phyloP scores from a whole-genome alignment of 1,140 invertebrate species.

The Lucilia cuprina region DNA sequence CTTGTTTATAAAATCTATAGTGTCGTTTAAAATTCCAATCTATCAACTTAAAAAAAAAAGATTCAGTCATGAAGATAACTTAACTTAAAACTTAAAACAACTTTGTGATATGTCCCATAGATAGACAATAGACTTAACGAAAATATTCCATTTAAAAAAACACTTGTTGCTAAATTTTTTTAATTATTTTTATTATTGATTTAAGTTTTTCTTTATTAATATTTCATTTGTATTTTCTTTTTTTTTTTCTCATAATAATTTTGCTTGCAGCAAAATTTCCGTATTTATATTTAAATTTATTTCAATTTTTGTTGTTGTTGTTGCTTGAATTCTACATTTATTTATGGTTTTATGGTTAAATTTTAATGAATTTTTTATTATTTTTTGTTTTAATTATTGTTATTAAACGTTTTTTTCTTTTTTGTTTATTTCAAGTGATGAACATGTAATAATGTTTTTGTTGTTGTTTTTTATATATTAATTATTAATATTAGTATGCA shows the following conservation, averaged over 20 bases:
- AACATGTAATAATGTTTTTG: constrained; percentile 13
- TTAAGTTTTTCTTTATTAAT: constrained; percentile 50
- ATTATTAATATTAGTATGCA: constrained; percentile 15
- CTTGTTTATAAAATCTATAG: too few species aligned
- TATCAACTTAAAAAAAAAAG: too few species aligned
- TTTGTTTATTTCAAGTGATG: constrained; percentile 22
- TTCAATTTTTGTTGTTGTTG: constrained; percentile 34
- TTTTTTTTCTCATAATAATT: constrained; percentile 41
- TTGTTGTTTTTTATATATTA: constrained; percentile 21
- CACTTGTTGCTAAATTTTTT: constrained; percentile 40
- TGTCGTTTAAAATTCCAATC: too few species aligned
- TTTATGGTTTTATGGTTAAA: constrained; percentile 16
- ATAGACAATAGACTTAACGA: too few species aligned
- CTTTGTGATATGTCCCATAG: too few species aligned
- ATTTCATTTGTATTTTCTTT: constrained; percentile 33
- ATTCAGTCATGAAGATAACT: too few species aligned
- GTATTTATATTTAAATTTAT: constrained; percentile 40
- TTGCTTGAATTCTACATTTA: constrained; percentile 22
- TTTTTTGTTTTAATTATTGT: constrained; percentile 3
- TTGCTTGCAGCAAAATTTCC: constrained; percentile 47
- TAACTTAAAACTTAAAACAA: too few species aligned
- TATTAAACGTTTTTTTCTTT: constrained; percentile 4
- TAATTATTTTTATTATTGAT: constrained; percentile 38
- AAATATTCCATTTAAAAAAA: too few species aligned
- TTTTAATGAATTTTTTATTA: constrained; percentile 5